Base-by-base conservation (phyloP, 1,140 invertebrate species). In the Microvelia longipes region DNA sequence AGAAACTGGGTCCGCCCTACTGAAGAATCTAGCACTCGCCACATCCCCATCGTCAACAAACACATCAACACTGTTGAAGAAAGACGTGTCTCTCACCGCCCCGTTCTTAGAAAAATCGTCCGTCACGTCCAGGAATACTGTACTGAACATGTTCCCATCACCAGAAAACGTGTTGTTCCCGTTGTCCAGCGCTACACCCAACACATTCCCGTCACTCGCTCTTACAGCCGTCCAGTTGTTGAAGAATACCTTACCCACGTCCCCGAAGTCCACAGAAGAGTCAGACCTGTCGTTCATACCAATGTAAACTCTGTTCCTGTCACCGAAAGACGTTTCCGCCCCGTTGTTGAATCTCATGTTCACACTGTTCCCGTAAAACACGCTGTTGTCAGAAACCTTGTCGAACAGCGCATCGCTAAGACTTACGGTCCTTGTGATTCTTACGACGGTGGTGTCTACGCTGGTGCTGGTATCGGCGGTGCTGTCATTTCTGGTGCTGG, bases 41-140 rank as follows among this genome's bases (percentile, higher is more conserved):
- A 68, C 25, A 63, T 71, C 25, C 70, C 70, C 29, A 30, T 71
- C n/a, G 63, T 69, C 25, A 19, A 62, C 28, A 71, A 71, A 35
- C 29, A 26, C 67, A 29, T 71, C 28, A 35, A 28, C 5, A 60
- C 68, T 61, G 26, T n/a, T 1, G 62, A 70, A 64, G 63, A 66
- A 29, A 70, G 60, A 15, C 14, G 35, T 28, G 30, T 70, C 2
- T n/a, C 63, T 25, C 69, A 70, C 30, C 63, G 66, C 26, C 69
- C 69, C 13, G 69, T 70, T 24, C 14, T 29, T 14, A 14, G 30
- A 25, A 70, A 66, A 60, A 19, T 11, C 29, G 19, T 15, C 19
- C 28, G 65, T 2, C 15, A 19, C 29, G 69, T 70, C 25, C 1
- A 35, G 13, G 69, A 70, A 29, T 15, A 24, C 63, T 28, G 30